These are phyloP conservation scores for Eospalax fontanierii DNA, from an alignment of 2,797 vertebrate genomes.

Conservation along the genomic window DNA sequence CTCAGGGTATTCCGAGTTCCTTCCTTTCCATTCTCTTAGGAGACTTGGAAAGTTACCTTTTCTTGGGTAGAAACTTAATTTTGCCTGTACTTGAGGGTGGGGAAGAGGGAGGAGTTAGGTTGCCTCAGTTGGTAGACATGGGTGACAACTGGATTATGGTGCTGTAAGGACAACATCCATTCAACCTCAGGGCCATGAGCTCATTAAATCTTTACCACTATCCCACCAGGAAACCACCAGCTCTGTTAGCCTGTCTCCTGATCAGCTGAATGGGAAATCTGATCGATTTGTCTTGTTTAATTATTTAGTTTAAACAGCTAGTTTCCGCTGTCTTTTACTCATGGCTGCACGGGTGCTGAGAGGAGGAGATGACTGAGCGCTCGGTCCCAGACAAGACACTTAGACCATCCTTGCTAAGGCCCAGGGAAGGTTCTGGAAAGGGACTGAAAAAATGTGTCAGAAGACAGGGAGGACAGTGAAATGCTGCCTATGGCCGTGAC, in stretches of 20 bases:
- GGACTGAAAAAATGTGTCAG: background rate
- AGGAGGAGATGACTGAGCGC: background rate
- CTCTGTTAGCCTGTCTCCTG: background rate
- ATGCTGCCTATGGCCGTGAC: background rate
- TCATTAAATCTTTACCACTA: background rate
- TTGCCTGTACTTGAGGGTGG: background rate
- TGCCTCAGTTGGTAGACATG: background rate
- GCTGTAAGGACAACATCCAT: accelerated
- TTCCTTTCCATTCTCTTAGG: background rate
- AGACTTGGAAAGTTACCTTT: background rate
- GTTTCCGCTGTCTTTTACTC: conserved; percentile 31
- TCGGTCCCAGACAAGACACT: background rate
- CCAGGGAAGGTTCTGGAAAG: background rate
- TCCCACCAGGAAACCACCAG: background rate
- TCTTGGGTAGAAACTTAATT: background rate
- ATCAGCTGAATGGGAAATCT: background rate
- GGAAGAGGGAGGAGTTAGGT: background rate
- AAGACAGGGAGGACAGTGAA: background rate
- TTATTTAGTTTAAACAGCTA: conserved; percentile 8
- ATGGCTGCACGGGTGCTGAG: no score
- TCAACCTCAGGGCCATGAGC: background rate
- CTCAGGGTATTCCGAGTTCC: background rate
- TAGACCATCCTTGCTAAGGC: background rate
- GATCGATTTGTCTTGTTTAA: background rate
- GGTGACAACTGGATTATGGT: accelerated